These are phyloP conservation scores for Stegodyphus dumicola DNA, from an alignment of 1,140 invertebrate genomes.

Conservation along the genomic window DNA sequence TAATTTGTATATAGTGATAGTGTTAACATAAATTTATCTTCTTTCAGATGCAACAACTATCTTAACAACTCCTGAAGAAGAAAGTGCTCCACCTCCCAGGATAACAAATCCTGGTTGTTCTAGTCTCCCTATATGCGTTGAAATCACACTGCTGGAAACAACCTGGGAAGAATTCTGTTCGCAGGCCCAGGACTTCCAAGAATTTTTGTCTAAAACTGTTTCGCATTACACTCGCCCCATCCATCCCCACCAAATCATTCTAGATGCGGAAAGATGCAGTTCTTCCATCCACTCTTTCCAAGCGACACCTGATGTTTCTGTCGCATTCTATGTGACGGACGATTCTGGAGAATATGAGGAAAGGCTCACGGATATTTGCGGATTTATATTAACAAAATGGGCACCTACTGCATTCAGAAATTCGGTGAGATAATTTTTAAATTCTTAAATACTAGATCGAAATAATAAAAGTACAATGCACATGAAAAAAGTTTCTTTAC, in stretches of 20 bases:
- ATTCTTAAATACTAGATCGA: no score
- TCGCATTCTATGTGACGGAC: constrained; percentile 25
- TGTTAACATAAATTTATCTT: background rate
- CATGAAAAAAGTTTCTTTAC: no score
- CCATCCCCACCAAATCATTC: constrained; percentile 19
- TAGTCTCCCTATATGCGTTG: constrained; percentile 40
- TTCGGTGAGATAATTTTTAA: constrained; percentile 6
- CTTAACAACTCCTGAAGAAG: background rate
- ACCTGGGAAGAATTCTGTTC: constrained; percentile 39
- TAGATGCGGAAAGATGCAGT: constrained; percentile 24
- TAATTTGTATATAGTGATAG: no score
- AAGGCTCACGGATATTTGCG: constrained; percentile 44
- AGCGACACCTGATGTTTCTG: constrained; percentile 2
- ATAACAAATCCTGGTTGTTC: constrained; percentile 33
- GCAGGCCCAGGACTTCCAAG: constrained; percentile 14
- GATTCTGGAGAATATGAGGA: constrained; percentile 53
- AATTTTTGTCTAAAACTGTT: constrained; percentile 26
- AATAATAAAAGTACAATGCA: no score
- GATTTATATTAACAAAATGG: constrained; percentile 37
- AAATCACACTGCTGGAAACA: constrained; percentile 35
- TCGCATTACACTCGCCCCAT: constrained; percentile 29
- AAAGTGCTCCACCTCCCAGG: constrained; percentile 7
- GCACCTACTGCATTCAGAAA: constrained; percentile 31
- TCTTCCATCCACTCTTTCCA: constrained; percentile 1
- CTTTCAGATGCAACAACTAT: background rate